Base-by-base conservation (phyloP, 35 echinoderm and acorn worm species). In the Chiridota heheva region DNA sequence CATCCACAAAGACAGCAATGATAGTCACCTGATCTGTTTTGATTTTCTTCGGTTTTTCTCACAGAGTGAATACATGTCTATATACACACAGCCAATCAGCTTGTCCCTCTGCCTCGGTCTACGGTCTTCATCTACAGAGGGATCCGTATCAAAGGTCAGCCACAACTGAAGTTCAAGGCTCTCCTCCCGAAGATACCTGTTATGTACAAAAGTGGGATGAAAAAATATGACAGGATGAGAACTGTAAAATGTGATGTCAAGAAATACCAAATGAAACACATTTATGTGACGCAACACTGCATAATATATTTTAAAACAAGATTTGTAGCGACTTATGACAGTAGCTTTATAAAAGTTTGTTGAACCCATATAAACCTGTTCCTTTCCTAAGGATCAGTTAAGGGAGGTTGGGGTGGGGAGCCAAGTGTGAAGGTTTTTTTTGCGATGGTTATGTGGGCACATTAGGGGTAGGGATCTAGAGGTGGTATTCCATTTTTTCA, bases 141-240 rank as follows among this genome's bases (percentile, higher is more conserved):
- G 32, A 0, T 63, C 42, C 16, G 42, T 16, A 58, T 55, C 86
- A 81, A 79, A 82, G 41, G 79, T 98, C 8, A 98, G 51, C 95
- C 95, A 98, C 0, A 98, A 44, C 48, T 98, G 95, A 5, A 98
- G 35, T 78, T 91, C 95, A 42, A 98, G 51, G 42, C 63, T 63
- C 35, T 98, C 95, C 72, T 98, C 95, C 67, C 86, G 70, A 32
- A 98, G 40, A 90, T 98, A 98, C 95, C 95, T 98, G 58, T 4
- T 82, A 55, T 41, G n/a, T 2, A 58, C 17, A 61, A 40, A 82
- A 15, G 62, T 40, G 22, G 4, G 43, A 75, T 42, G 8, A 62
- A 31, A 40, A n/a, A 12, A 46, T 70, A 63, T 34, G 26, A 3
- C 42, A 82, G 18, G 18, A 72, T 40, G 7, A 43, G 10, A 44